Evolutionary conservation across 2,113 vertebrate species (phyloP), one percentile per base, ranked within the genome.

Genomic region (Forbesichthys agassizii): DNA sequence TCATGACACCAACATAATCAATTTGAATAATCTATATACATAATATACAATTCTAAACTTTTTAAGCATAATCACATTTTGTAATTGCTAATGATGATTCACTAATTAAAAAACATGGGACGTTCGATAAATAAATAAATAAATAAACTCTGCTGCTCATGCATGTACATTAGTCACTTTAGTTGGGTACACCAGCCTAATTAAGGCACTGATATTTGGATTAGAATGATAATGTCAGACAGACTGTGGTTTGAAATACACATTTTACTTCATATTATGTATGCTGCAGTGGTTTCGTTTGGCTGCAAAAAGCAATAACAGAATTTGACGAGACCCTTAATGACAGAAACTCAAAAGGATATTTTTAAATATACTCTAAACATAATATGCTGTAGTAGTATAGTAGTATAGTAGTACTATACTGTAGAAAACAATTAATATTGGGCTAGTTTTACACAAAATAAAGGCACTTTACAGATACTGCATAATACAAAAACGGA

Each of bases 51-150:
- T 20, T 20, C 20, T 20, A 20, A 20, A 20, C 20, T 20, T 75
- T 67, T 75, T 87, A 84, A 89, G 88, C 80, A 86, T 82, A 86
- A 86, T 74, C 79, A 61, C 68, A 14, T 58, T 66, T 48, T 8
- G 57, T 84, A 86, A 88, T 88, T 90, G 74, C 2, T 27, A 27
- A 27, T 27, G 27, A 52, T 64, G 60, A 56, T 48, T 68, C 54
- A 10, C 71, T 86, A 86, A 88, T 88, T 87, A 81, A 55, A 79
- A 86, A 84, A 79, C 70, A 75, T 64, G 65, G 68, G 27, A 27
- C 27, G 27, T 27, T 27, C 62, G 64, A 66, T 77, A 16, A 54
- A 52, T 27, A 5, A 5, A 47, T 13, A 16, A 16, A 48, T n/a
- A 11, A 48, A 1, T 1, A 33, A 42, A 48, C 33, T 51, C 27